Base-by-base conservation (phyloP, 2,888 invertebrate genomes). In the Ophion slaviceki region DNA sequence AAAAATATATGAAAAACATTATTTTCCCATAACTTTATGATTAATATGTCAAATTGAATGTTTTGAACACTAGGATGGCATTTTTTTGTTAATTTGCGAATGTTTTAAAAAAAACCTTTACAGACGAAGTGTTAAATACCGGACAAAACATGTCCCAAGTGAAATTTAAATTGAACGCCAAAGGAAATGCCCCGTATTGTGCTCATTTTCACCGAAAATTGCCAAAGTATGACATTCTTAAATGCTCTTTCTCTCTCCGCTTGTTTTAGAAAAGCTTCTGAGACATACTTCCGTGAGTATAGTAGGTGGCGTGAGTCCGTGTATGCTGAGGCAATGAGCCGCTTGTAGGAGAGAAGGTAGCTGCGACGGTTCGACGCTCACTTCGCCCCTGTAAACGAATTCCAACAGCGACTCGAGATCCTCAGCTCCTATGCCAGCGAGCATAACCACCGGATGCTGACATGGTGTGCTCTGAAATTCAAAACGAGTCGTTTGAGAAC, bases 381-480 rank as follows among this genome's bases (percentile, higher is more conserved):
- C 95, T 94, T 96, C 96, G 71, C 96, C 96, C 66, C 95, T 94
- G 89, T 96, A 96, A 67, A 96, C 95, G 92, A 96, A 96, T 92
- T 96, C 96, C 70, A 96, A 92, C 75, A 96, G 90, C n/a, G 95
- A 95, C 91, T 96, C 96, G 88, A 96, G 93, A 91, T 96, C 96
- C 88, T 95, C 95, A 70, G 96, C 95, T 88, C 95, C 95, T 45
- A 96, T 95, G 83, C 96, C 96, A 68, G 96, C 96, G 89, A 96
- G 92, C 95, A 96, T 95, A n/a, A 96, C 95, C 47, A 96, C 95
- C 57, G 96, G 96, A 94, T 96, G 96, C 89, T 96, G 95, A 92
- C 96, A 96, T 90, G 96, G 95, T 81, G 96, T 96, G 88, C 95
- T 96, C 96, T 96, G 87, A 32, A 88, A 87, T 62, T 76, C 82